Evolutionary conservation across 1,140 invertebrate genomes (phyloP), one percentile per base, ranked within the genome.

Genomic region (Matsumurasca onukii): DNA sequence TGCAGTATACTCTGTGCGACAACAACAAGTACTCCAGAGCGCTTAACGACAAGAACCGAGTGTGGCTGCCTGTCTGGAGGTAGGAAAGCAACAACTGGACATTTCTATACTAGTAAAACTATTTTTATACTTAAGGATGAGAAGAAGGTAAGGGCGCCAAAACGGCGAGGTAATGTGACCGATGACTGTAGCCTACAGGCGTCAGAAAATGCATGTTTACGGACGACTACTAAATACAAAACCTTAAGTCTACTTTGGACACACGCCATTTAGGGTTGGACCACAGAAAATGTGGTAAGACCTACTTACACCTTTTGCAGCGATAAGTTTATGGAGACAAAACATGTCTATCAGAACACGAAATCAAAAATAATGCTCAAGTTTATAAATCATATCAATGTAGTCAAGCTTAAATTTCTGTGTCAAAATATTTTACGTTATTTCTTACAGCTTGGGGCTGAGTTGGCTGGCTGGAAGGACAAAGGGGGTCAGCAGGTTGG

Each of bases 1-100:
- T 90, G n/a, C 81, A 84, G 27, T 80, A 82, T 68, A 77, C 79
- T 5, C 76, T 90, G 1, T 90, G 88, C 74, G 79, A 86, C 45
- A 85, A 87, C 31, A 90, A 90, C 74, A 84, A 78, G 67, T 82
- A 80, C 67, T 86, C 86, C 0, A 83, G 83, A 65, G 74, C 76
- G 22, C 75, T 82, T 30, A 72, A 75, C 0, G 81, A 83, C 49
- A 80, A 77, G 13, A 83, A 83, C 48, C 83, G 82, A 75, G 83
- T 88, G 70, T 88, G 86, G 85, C 75, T 89, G 55, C 88, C 89
- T 15, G 78, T 89, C 59, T 89, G 88, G 88, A 87, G 88, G 88
- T 89, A 39, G 17, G 34, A 39, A 17, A 39, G 34, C 34, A 9
- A 9, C 5, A 9, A 39, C 5, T 39, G 17, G 17, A 39, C 17